These are phyloP conservation scores for Chirona hameri DNA, from an alignment of 2,888 invertebrate species.

Conservation along the genomic window DNA sequence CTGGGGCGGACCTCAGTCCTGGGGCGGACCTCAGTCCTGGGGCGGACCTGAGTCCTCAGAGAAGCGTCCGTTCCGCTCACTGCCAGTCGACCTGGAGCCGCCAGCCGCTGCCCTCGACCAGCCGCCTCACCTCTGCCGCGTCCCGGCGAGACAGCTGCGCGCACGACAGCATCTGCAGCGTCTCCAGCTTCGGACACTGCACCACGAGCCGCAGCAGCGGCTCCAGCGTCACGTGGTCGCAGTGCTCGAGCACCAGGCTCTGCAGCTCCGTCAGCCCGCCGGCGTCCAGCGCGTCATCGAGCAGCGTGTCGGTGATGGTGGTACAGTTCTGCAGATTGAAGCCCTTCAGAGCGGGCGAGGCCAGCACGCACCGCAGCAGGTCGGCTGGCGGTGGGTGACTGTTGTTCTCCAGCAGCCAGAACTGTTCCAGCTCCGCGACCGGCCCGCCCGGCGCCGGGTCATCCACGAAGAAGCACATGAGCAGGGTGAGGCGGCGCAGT, in stretches of 20 bases:
- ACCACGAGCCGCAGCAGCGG: neutral
- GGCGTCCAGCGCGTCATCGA: neutral
- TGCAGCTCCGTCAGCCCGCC: neutral
- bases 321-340: neutral
- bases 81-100: neutral
- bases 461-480: neutral
- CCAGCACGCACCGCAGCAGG: neutral
- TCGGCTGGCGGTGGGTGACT: neutral
- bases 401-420: neutral
- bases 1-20: too few relatives aligned
- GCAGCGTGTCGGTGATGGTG: neutral
- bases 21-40: too few relatives aligned
- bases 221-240: neutral
- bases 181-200: neutral
- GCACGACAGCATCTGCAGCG: neutral
- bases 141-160: neutral
- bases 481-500: neutral
- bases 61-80: too few relatives aligned
- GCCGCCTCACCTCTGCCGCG: neutral
- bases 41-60: too few relatives aligned
- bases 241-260: neutral
- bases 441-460: neutral
- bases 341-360: neutral
- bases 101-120: neutral
- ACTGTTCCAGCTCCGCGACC: neutral